Evolutionary conservation across 2,113 vertebrate genomes (phyloP).

Genomic region (Malurus elegans): DNA sequence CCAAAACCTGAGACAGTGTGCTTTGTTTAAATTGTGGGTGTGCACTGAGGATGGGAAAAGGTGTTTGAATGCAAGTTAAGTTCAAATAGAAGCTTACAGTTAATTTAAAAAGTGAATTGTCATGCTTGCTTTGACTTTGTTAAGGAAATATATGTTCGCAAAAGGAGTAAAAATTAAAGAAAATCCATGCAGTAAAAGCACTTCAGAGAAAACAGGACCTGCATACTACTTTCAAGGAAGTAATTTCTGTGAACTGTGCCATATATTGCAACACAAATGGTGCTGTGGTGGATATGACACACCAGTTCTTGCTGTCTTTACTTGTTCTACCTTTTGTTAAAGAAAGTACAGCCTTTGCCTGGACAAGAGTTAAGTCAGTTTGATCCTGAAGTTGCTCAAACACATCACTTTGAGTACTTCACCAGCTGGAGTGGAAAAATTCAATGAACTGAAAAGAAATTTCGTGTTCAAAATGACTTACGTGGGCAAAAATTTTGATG

Average conservation of each 20-base stretch:
- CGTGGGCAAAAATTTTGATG: not conserved
- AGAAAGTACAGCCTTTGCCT: not conserved
- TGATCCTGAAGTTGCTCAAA: not conserved
- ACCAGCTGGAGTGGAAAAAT: not conserved
- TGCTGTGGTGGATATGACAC: not conserved
- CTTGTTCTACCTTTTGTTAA: not conserved
- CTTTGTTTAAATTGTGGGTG: not conserved
- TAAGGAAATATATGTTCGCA: not conserved
- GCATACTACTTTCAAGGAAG: slow-evolving; percentile 51
- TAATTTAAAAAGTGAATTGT: not conserved
- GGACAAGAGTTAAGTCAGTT: not conserved
- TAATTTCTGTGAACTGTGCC: not conserved
- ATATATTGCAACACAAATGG: slow-evolving; percentile 13
- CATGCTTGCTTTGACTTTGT: not conserved
- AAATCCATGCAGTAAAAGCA: slow-evolving; percentile 1
- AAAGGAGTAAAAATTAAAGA: not conserved
- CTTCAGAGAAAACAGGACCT: not conserved
- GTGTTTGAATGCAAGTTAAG: not conserved
- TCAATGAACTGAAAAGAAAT: not conserved
- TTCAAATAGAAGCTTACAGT: not conserved
- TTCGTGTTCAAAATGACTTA: not conserved
- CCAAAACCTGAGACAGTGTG: not conserved
- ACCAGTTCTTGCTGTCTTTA: not conserved
- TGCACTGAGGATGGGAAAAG: not conserved
- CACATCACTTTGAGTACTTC: not conserved